phyloP scores from a whole-genome alignment of 2,888 invertebrate genomes.

The Junonia oenone region DNA sequence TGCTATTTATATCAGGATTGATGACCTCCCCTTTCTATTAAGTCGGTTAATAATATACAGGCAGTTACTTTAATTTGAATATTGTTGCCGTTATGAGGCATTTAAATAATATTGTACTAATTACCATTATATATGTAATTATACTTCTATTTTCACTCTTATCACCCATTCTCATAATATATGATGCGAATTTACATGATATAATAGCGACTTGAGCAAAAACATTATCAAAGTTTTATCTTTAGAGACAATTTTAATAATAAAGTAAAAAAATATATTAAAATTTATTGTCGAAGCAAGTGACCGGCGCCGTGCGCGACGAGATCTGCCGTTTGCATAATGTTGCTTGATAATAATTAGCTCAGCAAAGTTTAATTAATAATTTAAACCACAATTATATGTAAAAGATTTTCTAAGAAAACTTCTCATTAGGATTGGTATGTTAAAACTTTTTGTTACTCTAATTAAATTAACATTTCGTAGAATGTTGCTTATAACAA shows the following conservation, averaged over 20 bases:
- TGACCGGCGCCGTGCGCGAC: neutral
- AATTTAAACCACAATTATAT: neutral
- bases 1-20: no score
- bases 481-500: neutral
- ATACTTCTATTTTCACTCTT: neutral
- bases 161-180: neutral
- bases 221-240: neutral
- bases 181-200: neutral
- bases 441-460: constrained; percentile 2
- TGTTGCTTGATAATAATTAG: neutral
- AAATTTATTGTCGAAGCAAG: neutral
- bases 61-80: no score
- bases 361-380: neutral
- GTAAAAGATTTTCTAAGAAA: neutral
- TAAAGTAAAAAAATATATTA: neutral
- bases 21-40: no score
- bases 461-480: constrained; percentile 1
- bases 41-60: no score
- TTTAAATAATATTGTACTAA: neutral
- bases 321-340: neutral
- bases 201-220: neutral
- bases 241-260: neutral
- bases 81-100: neutral
- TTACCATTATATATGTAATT: neutral
- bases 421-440: neutral